These are phyloP conservation scores for Xiphophorus maculatus DNA, from an alignment of 2,113 vertebrate species.

Conservation along the genomic window DNA sequence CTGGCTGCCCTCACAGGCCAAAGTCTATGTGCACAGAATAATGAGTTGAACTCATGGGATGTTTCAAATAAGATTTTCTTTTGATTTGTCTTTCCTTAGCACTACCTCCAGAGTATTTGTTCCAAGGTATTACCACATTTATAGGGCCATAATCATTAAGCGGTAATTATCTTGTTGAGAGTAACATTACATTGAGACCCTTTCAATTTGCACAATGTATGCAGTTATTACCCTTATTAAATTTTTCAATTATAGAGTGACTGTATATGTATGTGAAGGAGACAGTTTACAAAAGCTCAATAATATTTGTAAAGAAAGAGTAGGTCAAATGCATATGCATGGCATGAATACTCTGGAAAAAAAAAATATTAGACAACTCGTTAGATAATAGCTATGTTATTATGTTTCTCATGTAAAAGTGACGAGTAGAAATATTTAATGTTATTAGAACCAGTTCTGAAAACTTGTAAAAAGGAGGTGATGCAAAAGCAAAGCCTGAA, in stretches of 20 bases:
- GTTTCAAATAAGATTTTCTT: constrained; percentile 83
- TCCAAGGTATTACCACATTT: constrained; percentile 64
- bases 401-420: constrained; percentile 5
- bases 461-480: constrained; percentile 65
- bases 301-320: not conserved
- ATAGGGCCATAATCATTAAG: constrained; percentile 52
- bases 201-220: constrained; percentile 26
- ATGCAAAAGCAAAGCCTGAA: constrained; percentile 61
- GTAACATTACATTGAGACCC: constrained; percentile 13
- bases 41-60: constrained; percentile 80
- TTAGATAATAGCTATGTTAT: not conserved
- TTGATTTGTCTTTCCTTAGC: constrained; percentile 75
- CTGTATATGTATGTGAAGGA: not conserved
- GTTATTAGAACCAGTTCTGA: constrained; percentile 55
- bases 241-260: constrained; percentile 19
- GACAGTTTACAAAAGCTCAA: not conserved
- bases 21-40: constrained; percentile 80
- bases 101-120: constrained; percentile 63
- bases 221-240: constrained; percentile 36
- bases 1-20: constrained; percentile 76
- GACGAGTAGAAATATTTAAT: constrained; percentile 19
- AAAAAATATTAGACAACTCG: not conserved
- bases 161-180: constrained; percentile 40
- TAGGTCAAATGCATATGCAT: not conserved
- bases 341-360: not conserved